A percentile compares a stretch with the other conserved stretches of the same genome.
Conservation (phyloP, 2,113 vertebrate genomes). For the Elephantulus edwardii region DNA sequence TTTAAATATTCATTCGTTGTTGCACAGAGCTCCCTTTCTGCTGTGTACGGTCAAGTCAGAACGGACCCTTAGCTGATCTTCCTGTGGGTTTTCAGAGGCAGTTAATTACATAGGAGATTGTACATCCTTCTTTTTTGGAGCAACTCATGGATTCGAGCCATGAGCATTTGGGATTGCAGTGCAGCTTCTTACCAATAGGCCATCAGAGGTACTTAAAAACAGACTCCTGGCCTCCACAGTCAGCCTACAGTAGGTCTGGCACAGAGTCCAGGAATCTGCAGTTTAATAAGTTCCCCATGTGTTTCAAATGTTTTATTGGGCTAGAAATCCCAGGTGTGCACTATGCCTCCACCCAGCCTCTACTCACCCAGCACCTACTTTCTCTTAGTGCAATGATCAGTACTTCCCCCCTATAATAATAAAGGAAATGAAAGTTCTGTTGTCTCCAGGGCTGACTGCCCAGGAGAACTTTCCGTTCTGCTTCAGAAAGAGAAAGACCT, state of each 20-base stretch:
- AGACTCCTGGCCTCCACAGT: neutral
- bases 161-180: too few relatives aligned
- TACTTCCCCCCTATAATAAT: constrained; percentile 42
- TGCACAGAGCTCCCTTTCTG: too few relatives aligned
- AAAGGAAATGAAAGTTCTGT: constrained; percentile 65
- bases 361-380: neutral
- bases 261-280: neutral
- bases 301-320: neutral
- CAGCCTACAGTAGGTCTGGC: neutral
- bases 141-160: too few relatives aligned
- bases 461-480: constrained; percentile 66
- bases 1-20: too few relatives aligned
- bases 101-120: too few relatives aligned
- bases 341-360: neutral
- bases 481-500: constrained; percentile 60
- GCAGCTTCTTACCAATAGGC: too few relatives aligned
- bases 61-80: too few relatives aligned
- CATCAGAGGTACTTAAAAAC: too few relatives aligned
- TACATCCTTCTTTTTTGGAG: too few relatives aligned
- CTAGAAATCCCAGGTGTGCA: neutral
- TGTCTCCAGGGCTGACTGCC: constrained; percentile 10
- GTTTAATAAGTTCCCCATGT: neutral
- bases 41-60: too few relatives aligned
- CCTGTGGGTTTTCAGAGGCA: too few relatives aligned
- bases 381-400: constrained; percentile 28